Evolutionary conservation across 1,140 invertebrate species (phyloP).

Genomic region (Drosophila tristis): DNA sequence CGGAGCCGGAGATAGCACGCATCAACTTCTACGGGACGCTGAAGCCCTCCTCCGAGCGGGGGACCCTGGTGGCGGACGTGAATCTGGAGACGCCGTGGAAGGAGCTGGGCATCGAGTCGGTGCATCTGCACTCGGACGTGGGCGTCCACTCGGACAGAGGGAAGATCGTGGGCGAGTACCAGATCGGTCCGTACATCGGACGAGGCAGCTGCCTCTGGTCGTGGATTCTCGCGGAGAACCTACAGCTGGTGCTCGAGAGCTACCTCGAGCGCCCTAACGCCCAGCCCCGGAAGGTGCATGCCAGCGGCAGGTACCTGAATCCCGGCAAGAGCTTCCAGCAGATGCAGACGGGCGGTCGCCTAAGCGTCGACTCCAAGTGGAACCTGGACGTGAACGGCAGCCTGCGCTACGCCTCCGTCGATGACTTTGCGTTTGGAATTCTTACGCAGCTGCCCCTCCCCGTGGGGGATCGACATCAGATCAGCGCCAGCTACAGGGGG

Average conservation of each 20-base stretch:
- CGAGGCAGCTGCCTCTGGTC: conserved; percentile 71
- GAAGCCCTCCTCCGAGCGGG: conserved; percentile 25
- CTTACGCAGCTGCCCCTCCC: conserved; percentile 60
- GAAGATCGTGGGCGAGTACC: conserved; percentile 62
- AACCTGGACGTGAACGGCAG: conserved; percentile 84
- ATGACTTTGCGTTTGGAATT: conserved; percentile 61
- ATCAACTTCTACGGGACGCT: conserved; percentile 71
- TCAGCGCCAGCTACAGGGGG: conserved; percentile 61
- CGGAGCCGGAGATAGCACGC: conserved; percentile 65
- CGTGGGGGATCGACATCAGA: conserved; percentile 64
- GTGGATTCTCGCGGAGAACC: conserved; percentile 84
- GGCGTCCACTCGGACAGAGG: conserved; percentile 37
- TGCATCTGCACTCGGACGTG: conserved; percentile 66
- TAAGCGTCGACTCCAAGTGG: conserved; percentile 85
- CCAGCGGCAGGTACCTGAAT: conserved; percentile 85
- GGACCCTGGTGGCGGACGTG: conserved; percentile 55
- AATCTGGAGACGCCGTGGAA: conserved; percentile 75
- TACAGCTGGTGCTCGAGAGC: conserved; percentile 82
- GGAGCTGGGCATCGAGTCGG: conserved; percentile 69
- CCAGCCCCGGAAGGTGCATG: conserved; percentile 57
- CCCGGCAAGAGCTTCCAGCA: conserved; percentile 84
- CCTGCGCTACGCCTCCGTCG: conserved; percentile 48
- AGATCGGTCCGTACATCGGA: conserved; percentile 64
- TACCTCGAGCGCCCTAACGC: conserved; percentile 74
- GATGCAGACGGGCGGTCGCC: conserved; percentile 85